Conservation (phyloP, 2,797 vertebrate genomes). For the Hephaestus fuliginosus region DNA sequence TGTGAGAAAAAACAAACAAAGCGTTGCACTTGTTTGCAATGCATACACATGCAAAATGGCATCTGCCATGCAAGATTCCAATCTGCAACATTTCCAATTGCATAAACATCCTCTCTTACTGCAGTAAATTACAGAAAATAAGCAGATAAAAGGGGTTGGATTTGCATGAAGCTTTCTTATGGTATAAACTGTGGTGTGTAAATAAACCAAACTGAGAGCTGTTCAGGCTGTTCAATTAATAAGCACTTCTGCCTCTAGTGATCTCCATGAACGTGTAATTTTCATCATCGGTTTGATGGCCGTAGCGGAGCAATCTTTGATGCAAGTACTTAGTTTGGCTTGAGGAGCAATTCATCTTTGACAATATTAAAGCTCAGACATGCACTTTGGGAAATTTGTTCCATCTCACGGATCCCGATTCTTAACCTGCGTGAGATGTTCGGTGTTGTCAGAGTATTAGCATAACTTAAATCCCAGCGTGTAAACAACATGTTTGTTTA, state of each 20-base stretch:
- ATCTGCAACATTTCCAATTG: neutral
- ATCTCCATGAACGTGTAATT: conserved; percentile 52
- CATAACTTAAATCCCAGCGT: conserved; percentile 37
- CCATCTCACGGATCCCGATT: conserved; percentile 24
- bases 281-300: conserved; percentile 56
- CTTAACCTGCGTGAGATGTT: conserved; percentile 25
- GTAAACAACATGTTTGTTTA: conserved; percentile 49
- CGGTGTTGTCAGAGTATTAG: conserved; percentile 36
- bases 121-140: conserved; percentile 8
- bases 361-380: conserved; percentile 29
- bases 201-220: conserved; percentile 38
- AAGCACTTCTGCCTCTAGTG: conserved; percentile 40
- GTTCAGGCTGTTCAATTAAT: conserved; percentile 41
- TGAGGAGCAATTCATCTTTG: conserved; percentile 54
- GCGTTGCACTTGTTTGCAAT: neutral
- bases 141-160: conserved; percentile 1
- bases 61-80: neutral
- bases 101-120: conserved; percentile 2
- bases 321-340: conserved; percentile 63
- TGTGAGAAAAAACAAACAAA: neutral
- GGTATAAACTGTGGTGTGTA: conserved; percentile 6
- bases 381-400: conserved; percentile 45
- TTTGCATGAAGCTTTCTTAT: neutral
- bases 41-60: neutral
- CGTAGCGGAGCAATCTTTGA: conserved; percentile 55